Evolutionary conservation across 2,113 vertebrate genomes (phyloP).

Genomic region (human (Homo sapiens)): GRCh38 chr5:180040001-180040500

Average conservation of each 20-base stretch:
- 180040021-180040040: constrained; percentile 21
- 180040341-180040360: background rate
- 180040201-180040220: constrained; percentile 9
- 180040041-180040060: background rate
- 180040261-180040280: background rate
- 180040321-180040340: background rate
- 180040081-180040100: constrained; percentile 1
- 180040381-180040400: background rate
- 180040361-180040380: background rate
- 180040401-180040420: background rate
- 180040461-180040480: constrained; percentile 96
- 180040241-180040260: background rate
- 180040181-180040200: background rate
- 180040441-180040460: constrained; percentile 92
- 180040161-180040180: constrained; percentile 8
- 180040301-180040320: background rate
- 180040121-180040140: background rate
- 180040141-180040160: constrained; percentile 13
- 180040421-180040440: background rate
- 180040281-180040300: background rate
- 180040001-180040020: background rate
- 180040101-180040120: background rate
- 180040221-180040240: background rate
- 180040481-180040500: constrained; percentile 97
- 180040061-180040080: constrained; percentile 1